phyloP scores from a whole-genome alignment of 2,113 vertebrate species.

The Fregata magnificens region DNA sequence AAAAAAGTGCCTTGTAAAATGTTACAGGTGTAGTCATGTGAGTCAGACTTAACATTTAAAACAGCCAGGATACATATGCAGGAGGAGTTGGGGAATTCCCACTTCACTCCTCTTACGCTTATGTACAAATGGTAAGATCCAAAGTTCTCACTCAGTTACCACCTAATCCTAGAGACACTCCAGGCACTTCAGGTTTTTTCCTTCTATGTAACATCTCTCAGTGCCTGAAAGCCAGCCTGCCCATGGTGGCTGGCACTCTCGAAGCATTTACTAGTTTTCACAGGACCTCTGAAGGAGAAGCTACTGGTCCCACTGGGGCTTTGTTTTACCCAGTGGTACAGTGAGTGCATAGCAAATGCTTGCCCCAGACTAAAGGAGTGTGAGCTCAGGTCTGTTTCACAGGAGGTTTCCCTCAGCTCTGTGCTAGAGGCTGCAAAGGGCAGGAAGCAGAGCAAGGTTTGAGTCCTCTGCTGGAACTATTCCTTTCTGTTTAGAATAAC shows the following conservation, averaged over 20 bases:
- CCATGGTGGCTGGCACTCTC: not conserved
- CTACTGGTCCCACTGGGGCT: not conserved
- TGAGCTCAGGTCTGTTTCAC: not conserved
- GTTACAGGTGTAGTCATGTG: not conserved
- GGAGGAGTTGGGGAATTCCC: not conserved
- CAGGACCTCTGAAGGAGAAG: not conserved
- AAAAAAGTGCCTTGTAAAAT: not conserved
- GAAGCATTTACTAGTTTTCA: not conserved
- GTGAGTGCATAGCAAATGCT: not conserved
- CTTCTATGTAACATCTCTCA: not conserved
- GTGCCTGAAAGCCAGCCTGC: not conserved
- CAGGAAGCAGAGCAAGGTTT: not conserved
- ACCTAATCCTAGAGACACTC: not conserved
- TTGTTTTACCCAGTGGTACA: not conserved
- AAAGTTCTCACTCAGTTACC: constrained; percentile 11
- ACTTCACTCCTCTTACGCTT: not conserved
- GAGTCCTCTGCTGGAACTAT: not conserved
- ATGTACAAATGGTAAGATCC: not conserved
- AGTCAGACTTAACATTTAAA: not conserved
- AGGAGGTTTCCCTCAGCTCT: not conserved
- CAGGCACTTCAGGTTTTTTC: not conserved
- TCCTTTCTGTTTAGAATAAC: not conserved
- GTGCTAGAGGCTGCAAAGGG: not conserved
- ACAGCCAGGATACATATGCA: not conserved
- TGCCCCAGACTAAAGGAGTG: not conserved